Evolutionary conservation across 2,113 vertebrate species (phyloP).

Genomic region (Lanius ludovicianus): DNA sequence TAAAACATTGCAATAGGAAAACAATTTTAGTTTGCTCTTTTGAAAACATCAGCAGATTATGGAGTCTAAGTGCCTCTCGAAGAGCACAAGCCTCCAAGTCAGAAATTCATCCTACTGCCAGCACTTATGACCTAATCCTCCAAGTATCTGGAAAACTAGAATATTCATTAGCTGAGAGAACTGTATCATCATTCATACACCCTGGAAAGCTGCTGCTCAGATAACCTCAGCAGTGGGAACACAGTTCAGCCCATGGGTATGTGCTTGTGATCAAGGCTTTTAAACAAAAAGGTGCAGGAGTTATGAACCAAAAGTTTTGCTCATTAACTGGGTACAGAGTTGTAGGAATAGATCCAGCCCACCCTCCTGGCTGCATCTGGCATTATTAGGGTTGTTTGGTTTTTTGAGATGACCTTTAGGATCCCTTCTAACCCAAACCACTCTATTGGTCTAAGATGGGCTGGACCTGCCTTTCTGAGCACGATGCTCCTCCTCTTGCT

Average conservation of each 20-base stretch:
- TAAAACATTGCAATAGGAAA: neutral
- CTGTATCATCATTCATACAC: neutral
- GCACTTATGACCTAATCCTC: slow-evolving; percentile 31
- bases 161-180: slow-evolving; percentile 23
- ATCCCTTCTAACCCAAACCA: neutral
- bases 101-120: neutral
- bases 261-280: neutral
- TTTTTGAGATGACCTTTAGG: neutral
- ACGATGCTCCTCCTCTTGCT: neutral
- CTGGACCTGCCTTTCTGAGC: neutral
- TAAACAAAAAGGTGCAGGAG: neutral
- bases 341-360: neutral
- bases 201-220: neutral
- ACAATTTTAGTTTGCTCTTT: neutral
- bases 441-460: neutral
- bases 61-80: neutral
- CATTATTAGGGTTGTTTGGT: neutral
- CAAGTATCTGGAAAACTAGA: slow-evolving; percentile 37
- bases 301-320: neutral
- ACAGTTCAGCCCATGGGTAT: neutral
- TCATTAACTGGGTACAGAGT: neutral
- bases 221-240: neutral
- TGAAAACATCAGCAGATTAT: neutral
- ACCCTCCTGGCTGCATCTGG: neutral
- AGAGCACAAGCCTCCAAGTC: neutral